Percentiles rank a stretch among this genome's conserved stretches.
Conservation (phyloP, 2,888 invertebrate genomes). For the Agrochola circellaris region DNA sequence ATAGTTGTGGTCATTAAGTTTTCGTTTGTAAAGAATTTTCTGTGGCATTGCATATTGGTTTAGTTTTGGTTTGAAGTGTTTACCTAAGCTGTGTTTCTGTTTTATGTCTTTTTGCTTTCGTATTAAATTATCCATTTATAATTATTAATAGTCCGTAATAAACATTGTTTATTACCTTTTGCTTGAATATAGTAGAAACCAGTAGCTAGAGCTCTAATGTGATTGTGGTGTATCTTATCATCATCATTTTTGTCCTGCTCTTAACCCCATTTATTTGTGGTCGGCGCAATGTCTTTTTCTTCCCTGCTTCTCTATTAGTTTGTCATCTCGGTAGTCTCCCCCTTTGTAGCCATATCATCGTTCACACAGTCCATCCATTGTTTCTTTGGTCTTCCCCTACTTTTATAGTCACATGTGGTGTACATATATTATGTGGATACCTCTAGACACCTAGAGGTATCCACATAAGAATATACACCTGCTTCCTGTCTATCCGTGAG, state of each 20-base stretch:
- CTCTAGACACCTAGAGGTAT: background rate
- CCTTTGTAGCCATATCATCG: background rate
- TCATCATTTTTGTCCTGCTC: background rate
- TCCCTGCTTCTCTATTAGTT: background rate
- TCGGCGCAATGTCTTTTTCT: background rate
- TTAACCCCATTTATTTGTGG: background rate
- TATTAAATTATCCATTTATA: no score
- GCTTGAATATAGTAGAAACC: background rate
- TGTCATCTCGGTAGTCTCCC: background rate
- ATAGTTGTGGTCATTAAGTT: background rate
- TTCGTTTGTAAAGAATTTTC: background rate
- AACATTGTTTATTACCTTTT: background rate
- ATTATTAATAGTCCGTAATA: no score
- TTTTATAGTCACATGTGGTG: background rate
- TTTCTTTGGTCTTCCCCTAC: background rate
- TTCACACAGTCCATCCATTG: background rate
- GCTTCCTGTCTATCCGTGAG: background rate
- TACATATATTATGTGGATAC: background rate
- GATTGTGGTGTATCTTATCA: background rate
- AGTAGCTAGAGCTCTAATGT: background rate
- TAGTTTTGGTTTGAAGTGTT: background rate
- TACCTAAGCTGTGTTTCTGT: background rate
- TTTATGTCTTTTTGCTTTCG: background rate
- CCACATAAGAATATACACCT: no score
- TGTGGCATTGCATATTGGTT: background rate